Conservation (phyloP, 2,113 vertebrate species). For the Helogale parvula region DNA sequence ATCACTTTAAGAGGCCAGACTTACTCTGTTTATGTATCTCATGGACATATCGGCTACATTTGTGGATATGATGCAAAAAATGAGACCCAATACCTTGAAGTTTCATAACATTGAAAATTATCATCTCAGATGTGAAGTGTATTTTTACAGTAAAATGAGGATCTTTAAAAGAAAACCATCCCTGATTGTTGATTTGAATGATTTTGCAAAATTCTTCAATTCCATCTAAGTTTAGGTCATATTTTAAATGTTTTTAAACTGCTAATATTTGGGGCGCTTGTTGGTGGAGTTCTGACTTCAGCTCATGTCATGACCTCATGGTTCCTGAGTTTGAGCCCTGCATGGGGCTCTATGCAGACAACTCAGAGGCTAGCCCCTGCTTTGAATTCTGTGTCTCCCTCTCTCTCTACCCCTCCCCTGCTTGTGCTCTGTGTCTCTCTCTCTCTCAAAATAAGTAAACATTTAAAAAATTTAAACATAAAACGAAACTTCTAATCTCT, state of each 20-base stretch:
- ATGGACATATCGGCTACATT: not conserved
- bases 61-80: not conserved
- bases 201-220: not conserved
- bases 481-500: not conserved
- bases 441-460: no score
- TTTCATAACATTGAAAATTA: not conserved
- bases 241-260: not conserved
- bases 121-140: not conserved
- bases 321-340: no score
- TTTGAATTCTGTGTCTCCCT: no score
- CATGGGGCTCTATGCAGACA: no score
- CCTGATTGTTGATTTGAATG: not conserved
- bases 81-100: not conserved
- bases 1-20: rapidly evolving
- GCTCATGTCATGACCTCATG: no score
- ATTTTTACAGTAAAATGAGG: not conserved
- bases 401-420: no score
- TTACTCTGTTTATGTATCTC: not conserved
- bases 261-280: no score
- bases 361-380: no score
- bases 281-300: no score
- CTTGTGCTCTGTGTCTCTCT: no score
- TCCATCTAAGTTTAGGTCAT: not conserved
- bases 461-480: no score
- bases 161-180: not conserved